Evolutionary conservation across 2,113 vertebrate species (phyloP).

Genomic region (Trematocara marginatum): DNA sequence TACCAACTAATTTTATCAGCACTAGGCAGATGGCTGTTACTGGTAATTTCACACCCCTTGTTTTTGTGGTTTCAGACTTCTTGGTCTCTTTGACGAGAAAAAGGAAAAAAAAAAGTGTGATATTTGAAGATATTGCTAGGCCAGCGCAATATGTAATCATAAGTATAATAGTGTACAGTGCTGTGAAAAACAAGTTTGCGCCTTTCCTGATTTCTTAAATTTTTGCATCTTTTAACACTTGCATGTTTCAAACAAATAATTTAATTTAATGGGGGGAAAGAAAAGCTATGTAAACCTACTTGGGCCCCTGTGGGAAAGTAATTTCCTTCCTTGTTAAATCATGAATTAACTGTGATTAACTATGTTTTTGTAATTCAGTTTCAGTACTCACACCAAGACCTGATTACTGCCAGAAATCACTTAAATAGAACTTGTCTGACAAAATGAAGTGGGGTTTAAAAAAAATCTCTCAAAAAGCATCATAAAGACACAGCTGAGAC

Average conservation of each 20-base stretch:
- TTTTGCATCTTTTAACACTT: neutral
- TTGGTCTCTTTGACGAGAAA: neutral
- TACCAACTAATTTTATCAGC: neutral
- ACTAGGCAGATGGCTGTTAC: neutral
- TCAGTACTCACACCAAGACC: neutral
- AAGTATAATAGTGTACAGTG: neutral
- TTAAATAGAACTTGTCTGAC: neutral
- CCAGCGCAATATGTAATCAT: neutral
- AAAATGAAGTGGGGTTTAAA: neutral
- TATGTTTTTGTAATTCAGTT: neutral
- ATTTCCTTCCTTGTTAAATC: neutral
- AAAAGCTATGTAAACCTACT: neutral
- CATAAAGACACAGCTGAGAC: neutral
- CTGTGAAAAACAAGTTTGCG: neutral
- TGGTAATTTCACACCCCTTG: neutral
- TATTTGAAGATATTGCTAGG: neutral
- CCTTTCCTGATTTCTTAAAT: neutral
- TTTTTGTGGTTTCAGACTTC: neutral
- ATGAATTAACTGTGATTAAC: neutral
- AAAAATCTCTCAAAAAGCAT: neutral
- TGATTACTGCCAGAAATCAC: neutral
- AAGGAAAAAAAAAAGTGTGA: neutral
- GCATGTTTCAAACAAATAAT: neutral
- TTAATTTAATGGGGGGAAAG: rapidly evolving
- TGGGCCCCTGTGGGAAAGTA: neutral